Conservation (phyloP, 2,888 invertebrate species). For the Stenoptilia bipunctidactyla region DNA sequence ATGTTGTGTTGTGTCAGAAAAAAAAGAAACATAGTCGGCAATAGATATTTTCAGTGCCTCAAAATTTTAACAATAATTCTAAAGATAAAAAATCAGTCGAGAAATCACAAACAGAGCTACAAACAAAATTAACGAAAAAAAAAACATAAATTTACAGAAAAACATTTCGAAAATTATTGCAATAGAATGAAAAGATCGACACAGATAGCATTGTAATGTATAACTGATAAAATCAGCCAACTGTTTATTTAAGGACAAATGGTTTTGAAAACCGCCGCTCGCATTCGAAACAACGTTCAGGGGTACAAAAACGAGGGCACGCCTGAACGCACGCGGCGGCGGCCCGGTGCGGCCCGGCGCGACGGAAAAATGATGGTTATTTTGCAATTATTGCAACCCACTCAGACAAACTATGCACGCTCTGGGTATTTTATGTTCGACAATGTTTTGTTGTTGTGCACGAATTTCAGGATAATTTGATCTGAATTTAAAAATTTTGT, state of each 20-base stretch:
- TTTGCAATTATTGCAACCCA: slow-evolving; percentile 51
- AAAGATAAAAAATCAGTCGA: too few species aligned
- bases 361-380: slow-evolving; percentile 55
- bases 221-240: background rate
- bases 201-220: background rate
- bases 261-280: slow-evolving; percentile 6
- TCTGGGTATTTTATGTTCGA: slow-evolving; percentile 11
- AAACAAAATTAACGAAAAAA: too few species aligned
- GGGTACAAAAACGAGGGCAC: slow-evolving; percentile 62
- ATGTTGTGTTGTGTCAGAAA: too few species aligned
- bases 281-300: slow-evolving; percentile 39
- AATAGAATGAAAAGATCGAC: too few species aligned
- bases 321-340: slow-evolving; percentile 51
- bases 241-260: slow-evolving; percentile 1
- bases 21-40: too few species aligned
- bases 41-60: too few species aligned
- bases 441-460: slow-evolving; percentile 19
- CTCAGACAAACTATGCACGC: slow-evolving; percentile 23
- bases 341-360: slow-evolving; percentile 20
- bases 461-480: too few species aligned
- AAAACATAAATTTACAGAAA: too few species aligned
- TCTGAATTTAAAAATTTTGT: too few species aligned
- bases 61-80: too few species aligned
- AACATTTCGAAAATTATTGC: too few species aligned
- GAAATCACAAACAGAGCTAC: too few species aligned